Base-by-base conservation (phyloP, 1,140 invertebrate species). In the Apis cerana region DNA sequence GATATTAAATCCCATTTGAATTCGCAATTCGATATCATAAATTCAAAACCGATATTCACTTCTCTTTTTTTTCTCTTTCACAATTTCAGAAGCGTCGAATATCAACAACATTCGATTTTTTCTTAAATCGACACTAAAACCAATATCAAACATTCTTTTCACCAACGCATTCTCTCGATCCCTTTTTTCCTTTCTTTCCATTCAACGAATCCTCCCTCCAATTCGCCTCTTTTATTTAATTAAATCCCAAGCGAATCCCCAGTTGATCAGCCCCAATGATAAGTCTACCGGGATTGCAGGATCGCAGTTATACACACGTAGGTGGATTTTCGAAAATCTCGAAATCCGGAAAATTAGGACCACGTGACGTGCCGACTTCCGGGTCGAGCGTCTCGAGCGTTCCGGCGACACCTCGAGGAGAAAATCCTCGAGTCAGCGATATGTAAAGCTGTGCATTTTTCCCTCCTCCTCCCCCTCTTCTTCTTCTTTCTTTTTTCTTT, bases 341-440 rank as follows among this genome's bases (percentile, higher is more conserved):
- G 13, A 27, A 64, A 80, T 74, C 69, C 27, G 15, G 27, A 58
- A 80, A 80, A 80, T 80, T 80, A 80, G 78, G 50, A 64, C 19
- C 69, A 27, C 7, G 61, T 58, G 78, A 43, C 33, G 33, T 43
- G 33, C 5, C 0, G 7, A 43, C 10, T 27, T 19, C 13, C 19
- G 71, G 50, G 23, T 43, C 59, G n/a, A 52, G 21, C 33, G 27
- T 27, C 27, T 23, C 50, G 19, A 19, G 61, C 27, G 70, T 56
- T 8, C 11, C 13, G 12, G 27, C 64, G 56, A 54, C 52, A 48
- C 58, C 33, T 33, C 15, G 54, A 50, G 15, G n/a, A n/a, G 59
- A 83, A 72, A 70, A 75, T 52, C 52, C 64, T 50, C 76, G 15
- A 72, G 85, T 80, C 85, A 87, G 81, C 81, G 72, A 54, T 75